Evolutionary conservation across 2,113 vertebrate genomes (phyloP), one percentile per base, ranked within the genome.

Genomic region (Cairina moschata): DNA sequence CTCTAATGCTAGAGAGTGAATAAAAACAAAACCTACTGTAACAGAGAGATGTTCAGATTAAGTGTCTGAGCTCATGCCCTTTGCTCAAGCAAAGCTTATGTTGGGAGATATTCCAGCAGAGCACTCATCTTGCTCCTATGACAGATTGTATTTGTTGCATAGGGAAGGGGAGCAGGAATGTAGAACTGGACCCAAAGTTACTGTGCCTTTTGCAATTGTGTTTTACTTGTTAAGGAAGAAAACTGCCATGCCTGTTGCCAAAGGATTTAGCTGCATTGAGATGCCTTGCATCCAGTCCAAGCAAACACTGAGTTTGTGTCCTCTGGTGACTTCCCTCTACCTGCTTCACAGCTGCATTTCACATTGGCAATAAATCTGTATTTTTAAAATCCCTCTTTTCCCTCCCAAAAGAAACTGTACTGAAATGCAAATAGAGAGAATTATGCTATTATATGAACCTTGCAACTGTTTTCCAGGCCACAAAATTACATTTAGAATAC

Each of bases 241-340:
- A 6, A 13, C 17, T 46, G 50, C 75, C 31, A 55, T 59, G 55
- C 55, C 68, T 55, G 10, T 32, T 83, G 65, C 42, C 52, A 23
- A 50, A 80, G 59, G n/a, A 50, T 42, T 90, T 60, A 75, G 28
- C 48, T 72, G 74, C 71, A 66, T 38, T 54, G n/a, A 42, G 3
- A 3, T 2, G 21, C 5, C 52, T 63, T 62, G 31, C 26, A 56
- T 79, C 40, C 83, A 25, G 18, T 13, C n/a, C 32, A 32, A 93
- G 86, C 20, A 55, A 60, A 68, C 10, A 5, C 16, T 5, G 21
- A 44, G n/a, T 73, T 69, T 50, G 28, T 34, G 25, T 78, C 36
- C 59, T 90, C 32, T 8, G 6, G n/a, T 1, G 2, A 42, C 38
- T 66, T 76, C 50, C 31, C 74, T 59, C 0, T 0, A n/a, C 58